Evolutionary conservation across 2,888 invertebrate species (phyloP), one percentile per base, ranked within the genome.

Genomic region (Polyploca ridens): DNA sequence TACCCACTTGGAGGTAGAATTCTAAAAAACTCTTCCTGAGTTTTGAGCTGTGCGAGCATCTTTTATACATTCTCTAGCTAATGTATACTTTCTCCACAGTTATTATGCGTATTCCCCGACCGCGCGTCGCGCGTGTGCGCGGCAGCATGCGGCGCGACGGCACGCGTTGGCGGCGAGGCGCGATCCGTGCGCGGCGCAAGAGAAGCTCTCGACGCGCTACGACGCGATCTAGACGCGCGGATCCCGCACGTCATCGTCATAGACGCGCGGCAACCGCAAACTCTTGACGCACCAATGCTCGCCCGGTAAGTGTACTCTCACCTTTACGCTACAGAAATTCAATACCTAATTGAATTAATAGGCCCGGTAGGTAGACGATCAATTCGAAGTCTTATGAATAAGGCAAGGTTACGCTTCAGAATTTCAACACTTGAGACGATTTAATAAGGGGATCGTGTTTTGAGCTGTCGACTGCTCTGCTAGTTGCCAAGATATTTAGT

Each of bases 101-200:
- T 97, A 70, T 90, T 97, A 87, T 94, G 97, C 90, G 96, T 97
- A 68, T 97, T 97, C 85, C 94, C 95, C 82, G 93, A 93, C 86
- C 95, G 95, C 0, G 95, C 96, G 71, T 96, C 96, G 74, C 95
- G 95, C 66, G 96, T 97, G 65, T 96, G 96, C 78, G 96, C 97
- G 46, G 95, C 96, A 5, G 94, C 97, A 46, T 94, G 94, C 79
- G 90, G 92, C 73, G 96, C 96, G 1, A 95, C 84, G 41, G 82
- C 81, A 94, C 74, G 96, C 91, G 75, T 96, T 89, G 94, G 96
- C 93, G 88, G 95, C 75, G 91, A 95, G 68, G 95, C 95, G 66
- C 94, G 95, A 66, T 93, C 94, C 5, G 94, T 96, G 66, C 90
- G 95, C 33, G 84, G 88, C 58, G 94, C 95, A 38, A 84, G 95